Evolutionary conservation across 2,797 vertebrate species (phyloP), one percentile per base, ranked within the genome.

Genomic region (Gobio occitaniae): DNA sequence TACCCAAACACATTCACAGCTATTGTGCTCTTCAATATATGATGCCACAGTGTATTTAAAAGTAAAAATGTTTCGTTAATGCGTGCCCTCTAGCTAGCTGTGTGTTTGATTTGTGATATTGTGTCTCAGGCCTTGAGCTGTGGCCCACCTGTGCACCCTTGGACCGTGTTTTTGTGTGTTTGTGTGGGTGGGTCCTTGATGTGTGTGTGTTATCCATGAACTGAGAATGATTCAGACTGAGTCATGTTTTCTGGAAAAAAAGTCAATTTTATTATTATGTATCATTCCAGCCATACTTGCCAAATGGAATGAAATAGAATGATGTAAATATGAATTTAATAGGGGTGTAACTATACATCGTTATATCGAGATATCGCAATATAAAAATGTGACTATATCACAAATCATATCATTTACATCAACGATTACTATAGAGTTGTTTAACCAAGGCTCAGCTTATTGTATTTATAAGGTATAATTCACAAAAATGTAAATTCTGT

Each of bases 141-240:
- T 91, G 90, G 89, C 86, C 88, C 91, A 89, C 90, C 19, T 2
- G 29, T 81, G 77, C 38, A 50, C 79, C 84, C 70, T 84, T 87
- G 86, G 78, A 82, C 32, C 59, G 71, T 32, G 25, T 19, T 52
- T n/a, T 66, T 65, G 72, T 47, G 38, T 38, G 59, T n/a, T 44
- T 66, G 54, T 47, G 65, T 85, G 88, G 82, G 80, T 87, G 83
- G 61, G 54, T 75, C 59, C 44, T 19, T 82, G 56, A 19, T 78
- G 70, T 61, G 38, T 75, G 63, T 78, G 17, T 12, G 44, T 78
- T 2, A 29, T 13, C 29, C 25, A 50, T 63, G 32, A 38, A 79
- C 16, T 74, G 36, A 80, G 41, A 74, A 79, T 61, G 76, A 83
- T 71, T 83, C 85, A 82, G 50, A 80, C 25, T 70, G 82, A 84